Percentiles rank a stretch among this genome's conserved stretches.
phyloP scores from a whole-genome alignment of 2,113 vertebrate species.

The Isichthys henryi region DNA sequence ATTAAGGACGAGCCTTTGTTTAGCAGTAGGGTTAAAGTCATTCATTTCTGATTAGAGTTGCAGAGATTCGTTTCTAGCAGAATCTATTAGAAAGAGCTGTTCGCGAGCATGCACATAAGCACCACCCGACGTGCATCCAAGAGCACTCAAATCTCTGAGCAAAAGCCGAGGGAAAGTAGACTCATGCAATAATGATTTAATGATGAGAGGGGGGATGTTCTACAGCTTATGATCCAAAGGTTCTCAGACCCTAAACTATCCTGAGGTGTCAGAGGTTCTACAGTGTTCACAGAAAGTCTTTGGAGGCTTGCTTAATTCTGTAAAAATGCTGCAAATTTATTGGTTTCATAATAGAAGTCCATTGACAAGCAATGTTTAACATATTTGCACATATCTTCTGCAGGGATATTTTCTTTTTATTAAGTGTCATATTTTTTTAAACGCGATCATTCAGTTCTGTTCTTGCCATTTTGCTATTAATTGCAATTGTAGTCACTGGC shows the following conservation, averaged over 20 bases:
- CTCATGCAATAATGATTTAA: slow-evolving; percentile 1
- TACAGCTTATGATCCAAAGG: not conserved
- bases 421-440: not conserved
- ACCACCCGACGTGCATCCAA: not conserved
- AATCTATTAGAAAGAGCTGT: not conserved
- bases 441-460: not conserved
- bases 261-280: not conserved
- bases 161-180: not conserved
- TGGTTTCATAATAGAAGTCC: too few species aligned
- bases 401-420: not conserved
- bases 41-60: not conserved
- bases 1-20: not conserved
- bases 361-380: too few species aligned
- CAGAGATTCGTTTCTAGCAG: not conserved
- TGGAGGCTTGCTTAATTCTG: too few species aligned
- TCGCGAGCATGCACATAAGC: not conserved
- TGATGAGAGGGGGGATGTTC: not conserved
- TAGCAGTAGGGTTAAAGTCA: not conserved
- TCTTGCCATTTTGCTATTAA: too few species aligned
- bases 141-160: not conserved
- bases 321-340: too few species aligned
- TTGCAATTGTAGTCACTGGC: not conserved
- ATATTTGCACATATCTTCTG: not conserved
- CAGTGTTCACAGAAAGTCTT: not conserved
- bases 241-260: not conserved